Evolutionary conservation across 2,888 invertebrate species (phyloP).

Genomic region (Antitype chi): DNA sequence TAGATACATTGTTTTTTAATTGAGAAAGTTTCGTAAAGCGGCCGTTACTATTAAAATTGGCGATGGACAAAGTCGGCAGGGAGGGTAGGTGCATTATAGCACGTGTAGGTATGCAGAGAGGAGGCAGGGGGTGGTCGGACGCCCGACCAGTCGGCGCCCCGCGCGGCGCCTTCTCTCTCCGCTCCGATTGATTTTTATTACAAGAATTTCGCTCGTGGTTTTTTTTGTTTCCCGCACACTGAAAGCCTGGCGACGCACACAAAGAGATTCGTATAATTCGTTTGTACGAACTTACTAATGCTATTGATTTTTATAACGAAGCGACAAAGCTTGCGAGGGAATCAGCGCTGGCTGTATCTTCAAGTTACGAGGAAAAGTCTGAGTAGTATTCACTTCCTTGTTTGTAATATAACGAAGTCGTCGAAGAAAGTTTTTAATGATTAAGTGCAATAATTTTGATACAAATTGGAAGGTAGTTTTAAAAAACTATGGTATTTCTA

Average conservation of each 20-base stretch:
- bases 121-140: constrained; percentile 74
- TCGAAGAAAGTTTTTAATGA: constrained; percentile 14
- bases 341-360: constrained; percentile 67
- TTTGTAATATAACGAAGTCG: constrained; percentile 15
- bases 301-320: constrained; percentile 90
- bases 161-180: constrained; percentile 89
- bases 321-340: constrained; percentile 73
- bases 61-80: constrained; percentile 54
- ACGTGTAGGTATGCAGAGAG: constrained; percentile 78
- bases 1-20: constrained; percentile 38
- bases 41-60: constrained; percentile 41
- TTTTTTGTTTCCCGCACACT: constrained; percentile 89
- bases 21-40: constrained; percentile 41
- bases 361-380: constrained; percentile 54
- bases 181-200: constrained; percentile 91
- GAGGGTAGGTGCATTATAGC: constrained; percentile 84
- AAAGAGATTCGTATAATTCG: constrained; percentile 88
- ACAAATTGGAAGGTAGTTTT: constrained; percentile 25
- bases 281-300: constrained; percentile 90
- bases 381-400: constrained; percentile 37
- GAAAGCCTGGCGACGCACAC: constrained; percentile 85
- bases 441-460: neutral
- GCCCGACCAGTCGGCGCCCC: constrained; percentile 88
- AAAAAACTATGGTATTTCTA: neutral
- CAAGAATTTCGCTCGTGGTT: constrained; percentile 90